Conservation (phyloP, 1,140 invertebrate species). For the Aphidius gifuensis region DNA sequence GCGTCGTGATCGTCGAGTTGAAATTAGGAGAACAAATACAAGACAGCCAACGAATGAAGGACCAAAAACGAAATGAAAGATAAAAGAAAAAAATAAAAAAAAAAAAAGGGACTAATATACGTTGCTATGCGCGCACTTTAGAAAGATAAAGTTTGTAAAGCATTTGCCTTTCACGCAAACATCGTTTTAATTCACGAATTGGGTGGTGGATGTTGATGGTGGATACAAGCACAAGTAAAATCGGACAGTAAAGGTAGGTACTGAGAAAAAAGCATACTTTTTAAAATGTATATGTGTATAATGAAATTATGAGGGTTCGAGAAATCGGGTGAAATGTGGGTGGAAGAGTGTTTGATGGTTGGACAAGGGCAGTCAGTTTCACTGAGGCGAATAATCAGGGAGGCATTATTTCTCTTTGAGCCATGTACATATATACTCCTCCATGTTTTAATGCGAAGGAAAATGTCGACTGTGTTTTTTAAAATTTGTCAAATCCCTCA, state of each 20-base stretch:
- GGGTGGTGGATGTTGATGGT: conserved; percentile 12
- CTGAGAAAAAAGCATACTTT: background rate
- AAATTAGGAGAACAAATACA: conserved; percentile 44
- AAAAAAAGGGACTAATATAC: conserved; percentile 44
- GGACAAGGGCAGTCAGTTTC: conserved; percentile 40
- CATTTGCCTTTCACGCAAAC: conserved; percentile 56
- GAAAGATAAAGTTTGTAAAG: conserved; percentile 55
- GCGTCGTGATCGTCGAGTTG: background rate
- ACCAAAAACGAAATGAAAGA: conserved; percentile 43
- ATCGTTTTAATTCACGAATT: conserved; percentile 55
- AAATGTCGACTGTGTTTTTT: conserved; percentile 30
- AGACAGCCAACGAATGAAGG: conserved; percentile 11
- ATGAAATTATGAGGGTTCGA: conserved; percentile 24
- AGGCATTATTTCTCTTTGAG: conserved; percentile 57
- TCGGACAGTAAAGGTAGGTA: conserved; percentile 7
- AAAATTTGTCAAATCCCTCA: too few relatives aligned
- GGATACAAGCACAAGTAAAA: conserved; percentile 7
- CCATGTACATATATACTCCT: conserved; percentile 19
- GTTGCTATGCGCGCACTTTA: conserved; percentile 39
- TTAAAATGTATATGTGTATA: conserved; percentile 11
- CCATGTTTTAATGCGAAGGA: conserved; percentile 49
- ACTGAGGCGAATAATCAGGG: conserved; percentile 55
- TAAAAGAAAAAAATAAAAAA: conserved; percentile 42
- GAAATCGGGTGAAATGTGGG: conserved; percentile 3
- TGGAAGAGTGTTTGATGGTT: too few relatives aligned